Evolutionary conservation across 2,113 vertebrate species (phyloP).

Genomic region (Ceyx margarethae): DNA sequence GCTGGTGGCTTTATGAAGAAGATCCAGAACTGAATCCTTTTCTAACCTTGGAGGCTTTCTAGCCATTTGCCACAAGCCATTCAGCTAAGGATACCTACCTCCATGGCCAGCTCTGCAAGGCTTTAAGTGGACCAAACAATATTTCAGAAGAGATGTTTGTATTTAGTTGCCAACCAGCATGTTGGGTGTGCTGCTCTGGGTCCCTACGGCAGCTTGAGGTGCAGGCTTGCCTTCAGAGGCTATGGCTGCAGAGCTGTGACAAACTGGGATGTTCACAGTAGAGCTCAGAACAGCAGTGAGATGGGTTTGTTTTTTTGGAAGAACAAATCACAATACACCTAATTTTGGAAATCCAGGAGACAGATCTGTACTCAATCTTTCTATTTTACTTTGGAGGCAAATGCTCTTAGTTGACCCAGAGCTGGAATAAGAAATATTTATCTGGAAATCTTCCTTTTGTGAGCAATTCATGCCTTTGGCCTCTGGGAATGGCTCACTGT

Average conservation of each 20-base stretch:
- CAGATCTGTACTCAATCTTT: not conserved
- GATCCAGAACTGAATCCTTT: not conserved
- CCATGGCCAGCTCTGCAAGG: not conserved
- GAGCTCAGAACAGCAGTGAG: not conserved
- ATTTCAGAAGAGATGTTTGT: not conserved
- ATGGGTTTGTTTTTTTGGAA: not conserved
- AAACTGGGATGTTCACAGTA: not conserved
- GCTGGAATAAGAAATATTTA: slow-evolving; percentile 22
- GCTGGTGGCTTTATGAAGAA: not conserved
- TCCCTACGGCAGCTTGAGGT: not conserved
- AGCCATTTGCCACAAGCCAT: not conserved
- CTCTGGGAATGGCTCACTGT: slow-evolving; percentile 3
- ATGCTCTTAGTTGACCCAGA: not conserved
- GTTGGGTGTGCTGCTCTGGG: not conserved
- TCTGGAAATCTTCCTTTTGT: not conserved
- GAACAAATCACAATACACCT: not conserved
- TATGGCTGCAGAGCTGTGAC: not conserved
- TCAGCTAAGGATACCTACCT: not conserved
- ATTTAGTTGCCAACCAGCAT: not conserved
- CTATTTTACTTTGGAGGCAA: slow-evolving; percentile 5
- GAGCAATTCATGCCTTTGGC: slow-evolving; percentile 11
- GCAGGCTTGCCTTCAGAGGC: not conserved
- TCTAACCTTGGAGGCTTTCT: not conserved
- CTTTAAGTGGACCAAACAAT: not conserved
- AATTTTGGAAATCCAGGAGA: not conserved